A percentile compares a stretch with the other conserved stretches of the same genome.
Evolutionary conservation across 2,113 vertebrate genomes (phyloP).

Genomic region (Actinemys pallida): DNA sequence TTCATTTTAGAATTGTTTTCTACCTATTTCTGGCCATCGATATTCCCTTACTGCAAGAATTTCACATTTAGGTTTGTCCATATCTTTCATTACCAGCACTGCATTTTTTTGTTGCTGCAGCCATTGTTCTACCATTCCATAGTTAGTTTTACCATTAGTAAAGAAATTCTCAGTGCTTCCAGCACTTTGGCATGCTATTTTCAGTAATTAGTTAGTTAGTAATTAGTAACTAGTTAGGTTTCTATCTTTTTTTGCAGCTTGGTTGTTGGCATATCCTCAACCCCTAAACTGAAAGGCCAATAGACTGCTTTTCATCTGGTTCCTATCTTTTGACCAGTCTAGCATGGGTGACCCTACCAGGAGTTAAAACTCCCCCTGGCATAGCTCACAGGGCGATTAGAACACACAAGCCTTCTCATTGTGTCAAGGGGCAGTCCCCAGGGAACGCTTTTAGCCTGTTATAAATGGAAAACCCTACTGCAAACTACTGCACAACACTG

Average conservation of each 20-base stretch:
- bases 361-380: neutral
- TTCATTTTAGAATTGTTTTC: neutral
- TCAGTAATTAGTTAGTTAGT: too few relatives aligned
- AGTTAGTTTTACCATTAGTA: neutral
- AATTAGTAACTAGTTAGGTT: too few relatives aligned
- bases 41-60: neutral
- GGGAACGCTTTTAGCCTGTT: neutral
- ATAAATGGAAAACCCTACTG: neutral
- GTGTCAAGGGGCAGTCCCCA: neutral
- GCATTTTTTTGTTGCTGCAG: neutral
- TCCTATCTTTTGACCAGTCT: neutral
- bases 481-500: neutral
- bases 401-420: neutral
- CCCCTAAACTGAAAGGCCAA: neutral
- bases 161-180: neutral
- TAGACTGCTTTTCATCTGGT: neutral
- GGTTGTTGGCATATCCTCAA: neutral
- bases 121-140: neutral
- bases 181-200: neutral
- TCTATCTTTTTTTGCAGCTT: neutral
- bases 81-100: neutral
- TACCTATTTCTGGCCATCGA: neutral
- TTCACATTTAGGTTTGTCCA: neutral
- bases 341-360: neutral
- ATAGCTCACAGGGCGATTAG: neutral